Base-by-base conservation (phyloP, 2,888 invertebrate genomes). In the Rhorus exstirpatorius region DNA sequence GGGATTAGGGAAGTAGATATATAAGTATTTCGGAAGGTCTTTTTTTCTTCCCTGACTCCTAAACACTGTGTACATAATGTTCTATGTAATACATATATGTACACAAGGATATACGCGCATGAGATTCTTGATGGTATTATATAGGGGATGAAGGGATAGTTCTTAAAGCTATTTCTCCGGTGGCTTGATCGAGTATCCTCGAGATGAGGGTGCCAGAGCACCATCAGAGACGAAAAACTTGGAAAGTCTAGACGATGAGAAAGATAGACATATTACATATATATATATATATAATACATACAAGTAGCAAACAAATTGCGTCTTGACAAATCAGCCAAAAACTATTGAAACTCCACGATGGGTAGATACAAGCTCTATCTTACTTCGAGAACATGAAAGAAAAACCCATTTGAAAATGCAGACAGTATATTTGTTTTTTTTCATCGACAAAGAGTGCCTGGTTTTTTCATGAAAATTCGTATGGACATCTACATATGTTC, bases 181-280 rank as follows among this genome's bases (percentile, higher is more conserved):
- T 53, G 51, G 46, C 77, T 61, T 41, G 72, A 81, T 78, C 72
- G 81, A 78, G 81, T 68, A 78, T 70, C 55, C 72, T 81, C 68
- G 19, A 68, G 21, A 51, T 31, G 72, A 81, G 72, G 81, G 77
- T 68, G 72, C 72, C 55, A 46, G 53, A 67, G 24, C 35, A 38
- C 24, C 26, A n/a, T n/a, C n/a, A n/a, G n/a, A 38, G 58, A 51
- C 17, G 63, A 71, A 6, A 72, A 72, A 58, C 72, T 71, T 19
- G 3, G 26, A 10, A 1, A 74, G 81, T 81, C 81, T 81, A 81
- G 77, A 81, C 77, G 67, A 67, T 67, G 24, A 41, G 19, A 38
- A 17, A 74, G 19, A 14, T 35, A 7, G 1, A 38, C n/a, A 12
- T 35, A 24, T 58, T 41, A 72, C 26, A 24, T 44, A 51, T 38